Evolutionary conservation across 1,140 invertebrate species (phyloP).

Genomic region (Spodoptera frugiperda): DNA sequence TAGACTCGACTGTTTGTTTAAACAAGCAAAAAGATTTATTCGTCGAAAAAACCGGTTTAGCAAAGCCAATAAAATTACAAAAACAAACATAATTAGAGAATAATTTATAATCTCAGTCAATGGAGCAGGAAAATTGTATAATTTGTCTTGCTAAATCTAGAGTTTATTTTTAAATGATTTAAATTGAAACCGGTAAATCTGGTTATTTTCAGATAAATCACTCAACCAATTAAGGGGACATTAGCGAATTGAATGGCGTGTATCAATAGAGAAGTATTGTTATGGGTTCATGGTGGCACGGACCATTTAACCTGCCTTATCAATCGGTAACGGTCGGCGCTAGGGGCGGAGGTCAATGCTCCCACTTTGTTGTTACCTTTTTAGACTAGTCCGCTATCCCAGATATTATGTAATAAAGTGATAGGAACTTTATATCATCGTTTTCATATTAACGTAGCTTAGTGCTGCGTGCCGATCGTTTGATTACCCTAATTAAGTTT

Average conservation of each 20-base stretch:
- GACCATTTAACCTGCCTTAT: constrained; percentile 75
- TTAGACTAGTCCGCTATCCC: constrained; percentile 28
- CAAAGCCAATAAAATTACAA: background rate
- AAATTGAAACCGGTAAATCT: constrained; percentile 14
- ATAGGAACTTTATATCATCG: constrained; percentile 37
- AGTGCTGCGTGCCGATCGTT: constrained; percentile 25
- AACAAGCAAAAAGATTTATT: background rate
- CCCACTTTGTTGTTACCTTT: constrained; percentile 51
- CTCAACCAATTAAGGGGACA: constrained; percentile 74
- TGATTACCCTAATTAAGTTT: constrained; percentile 33
- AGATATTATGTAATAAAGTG: constrained; percentile 44
- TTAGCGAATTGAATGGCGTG: constrained; percentile 80
- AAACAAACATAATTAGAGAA: constrained; percentile 1
- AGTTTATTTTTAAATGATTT: constrained; percentile 24
- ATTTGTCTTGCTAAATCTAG: background rate
- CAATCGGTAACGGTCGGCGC: constrained; percentile 63
- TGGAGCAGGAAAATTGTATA: constrained; percentile 12
- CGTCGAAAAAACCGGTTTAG: background rate
- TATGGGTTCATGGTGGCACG: constrained; percentile 69
- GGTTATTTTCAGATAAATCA: constrained; percentile 58
- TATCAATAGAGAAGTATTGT: constrained; percentile 75
- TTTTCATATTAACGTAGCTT: constrained; percentile 16
- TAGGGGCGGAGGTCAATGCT: constrained; percentile 64
- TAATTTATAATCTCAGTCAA: background rate
- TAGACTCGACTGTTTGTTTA: background rate